Evolutionary conservation across 2,113 vertebrate genomes (phyloP).

Genomic region (Epinephelus fuscoguttatus): DNA sequence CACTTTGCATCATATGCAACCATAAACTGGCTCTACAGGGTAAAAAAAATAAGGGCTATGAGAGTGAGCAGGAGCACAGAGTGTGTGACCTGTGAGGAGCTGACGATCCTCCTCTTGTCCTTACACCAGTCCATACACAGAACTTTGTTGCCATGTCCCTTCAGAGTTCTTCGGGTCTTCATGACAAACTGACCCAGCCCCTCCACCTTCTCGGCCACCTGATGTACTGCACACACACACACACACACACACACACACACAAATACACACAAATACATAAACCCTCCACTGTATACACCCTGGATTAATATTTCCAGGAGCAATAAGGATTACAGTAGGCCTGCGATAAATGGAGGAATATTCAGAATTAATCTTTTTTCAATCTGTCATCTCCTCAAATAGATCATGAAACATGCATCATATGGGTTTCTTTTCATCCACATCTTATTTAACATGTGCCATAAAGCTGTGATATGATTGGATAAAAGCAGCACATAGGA

Average conservation of each 20-base stretch:
- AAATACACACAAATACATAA: slow-evolving; percentile 14
- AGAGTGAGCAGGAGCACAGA: background rate
- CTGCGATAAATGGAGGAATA: slow-evolving; percentile 13
- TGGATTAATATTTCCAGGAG: slow-evolving; percentile 25
- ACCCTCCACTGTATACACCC: background rate
- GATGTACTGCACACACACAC: slow-evolving; percentile 88
- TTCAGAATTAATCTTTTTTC: slow-evolving; percentile 30
- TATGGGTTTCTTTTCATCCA: background rate
- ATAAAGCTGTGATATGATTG: slow-evolving; percentile 14
- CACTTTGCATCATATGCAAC: background rate
- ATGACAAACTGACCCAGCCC: slow-evolving; percentile 97
- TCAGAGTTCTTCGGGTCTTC: slow-evolving; percentile 97
- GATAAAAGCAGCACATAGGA: slow-evolving; percentile 7
- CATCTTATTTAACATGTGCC: background rate
- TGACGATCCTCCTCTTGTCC: slow-evolving; percentile 97
- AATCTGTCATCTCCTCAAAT: slow-evolving; percentile 4
- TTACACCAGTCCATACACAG: slow-evolving; percentile 99
- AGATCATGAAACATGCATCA: background rate
- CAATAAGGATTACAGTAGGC: slow-evolving; percentile 47
- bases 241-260: slow-evolving; percentile 2
- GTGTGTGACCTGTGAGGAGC: slow-evolving; percentile 94
- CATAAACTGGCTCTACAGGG: background rate
- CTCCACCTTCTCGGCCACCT: slow-evolving; percentile 97
- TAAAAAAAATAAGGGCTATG: background rate
- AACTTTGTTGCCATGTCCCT: slow-evolving; percentile 98